Conservation (phyloP, 2,797 vertebrate species). For the Tenualosa ilisha region DNA sequence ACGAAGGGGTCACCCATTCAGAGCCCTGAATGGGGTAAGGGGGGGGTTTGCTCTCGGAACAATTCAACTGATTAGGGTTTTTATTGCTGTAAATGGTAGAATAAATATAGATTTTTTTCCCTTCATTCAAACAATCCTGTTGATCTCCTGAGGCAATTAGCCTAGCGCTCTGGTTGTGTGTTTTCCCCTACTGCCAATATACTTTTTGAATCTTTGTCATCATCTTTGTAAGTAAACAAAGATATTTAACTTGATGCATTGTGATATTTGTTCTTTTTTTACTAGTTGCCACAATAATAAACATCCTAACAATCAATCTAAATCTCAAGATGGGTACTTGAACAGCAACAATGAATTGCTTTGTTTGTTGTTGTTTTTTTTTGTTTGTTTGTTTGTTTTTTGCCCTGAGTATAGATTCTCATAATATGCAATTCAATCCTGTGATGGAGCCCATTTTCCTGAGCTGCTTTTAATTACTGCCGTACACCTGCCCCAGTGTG, state of each 20-base stretch:
- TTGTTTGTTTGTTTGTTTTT: not conserved
- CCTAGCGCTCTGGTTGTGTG: not conserved
- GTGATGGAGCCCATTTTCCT: conserved; percentile 13
- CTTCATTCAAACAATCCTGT: conserved; percentile 13
- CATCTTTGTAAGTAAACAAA: not conserved
- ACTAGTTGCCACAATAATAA: not conserved
- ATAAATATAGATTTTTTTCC: not conserved
- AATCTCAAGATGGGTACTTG: conserved; percentile 17
- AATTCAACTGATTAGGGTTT: conserved; percentile 6
- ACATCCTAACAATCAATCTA: conserved; percentile 6
- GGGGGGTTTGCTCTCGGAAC: not conserved
- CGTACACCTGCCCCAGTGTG: conserved; percentile 28
- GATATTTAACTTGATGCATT: not conserved
- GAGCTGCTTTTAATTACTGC: conserved; percentile 9
- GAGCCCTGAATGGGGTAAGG: conserved; percentile 26
- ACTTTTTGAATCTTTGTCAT: not conserved
- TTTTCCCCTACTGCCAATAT: not conserved
- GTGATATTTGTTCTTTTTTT: not conserved
- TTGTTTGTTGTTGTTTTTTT: not conserved
- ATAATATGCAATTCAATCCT: conserved; percentile 16
- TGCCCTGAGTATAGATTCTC: not conserved
- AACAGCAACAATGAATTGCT: not conserved
- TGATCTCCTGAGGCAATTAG: not conserved
- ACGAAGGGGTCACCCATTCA: conserved; percentile 41
- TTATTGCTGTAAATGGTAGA: not conserved